These are phyloP conservation scores for Hyperopisus bebe DNA, from an alignment of 2,113 vertebrate genomes.

Conservation along the genomic window DNA sequence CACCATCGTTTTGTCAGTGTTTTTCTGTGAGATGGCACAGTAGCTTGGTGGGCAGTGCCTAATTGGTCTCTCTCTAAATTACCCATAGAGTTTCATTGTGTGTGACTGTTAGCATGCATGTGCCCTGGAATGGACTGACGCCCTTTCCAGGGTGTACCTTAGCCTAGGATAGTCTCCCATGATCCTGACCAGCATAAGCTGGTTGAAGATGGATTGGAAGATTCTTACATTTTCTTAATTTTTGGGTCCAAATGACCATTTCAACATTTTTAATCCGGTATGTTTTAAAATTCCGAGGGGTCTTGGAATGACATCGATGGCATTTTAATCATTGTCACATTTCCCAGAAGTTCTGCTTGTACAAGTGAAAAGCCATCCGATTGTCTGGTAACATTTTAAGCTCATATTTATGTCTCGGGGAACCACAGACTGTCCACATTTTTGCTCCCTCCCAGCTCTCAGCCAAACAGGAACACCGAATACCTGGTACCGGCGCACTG, in stretches of 20 bases:
- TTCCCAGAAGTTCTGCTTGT: neutral
- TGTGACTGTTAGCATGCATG: neutral
- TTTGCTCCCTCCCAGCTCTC: too few relatives aligned
- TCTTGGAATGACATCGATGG: neutral
- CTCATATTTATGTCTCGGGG: neutral
- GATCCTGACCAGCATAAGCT: neutral
- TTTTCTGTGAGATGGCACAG: neutral
- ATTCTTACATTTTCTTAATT: neutral
- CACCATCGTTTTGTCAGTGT: neutral
- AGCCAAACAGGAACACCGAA: too few relatives aligned
- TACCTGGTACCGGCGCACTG: too few relatives aligned
- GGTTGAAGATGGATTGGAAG: neutral
- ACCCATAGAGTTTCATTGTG: neutral
- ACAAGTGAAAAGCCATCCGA: neutral
- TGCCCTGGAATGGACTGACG: neutral
- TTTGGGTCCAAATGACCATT: neutral
- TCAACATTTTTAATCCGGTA: neutral
- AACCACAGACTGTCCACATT: too few relatives aligned
- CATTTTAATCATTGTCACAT: neutral
- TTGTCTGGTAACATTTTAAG: neutral
- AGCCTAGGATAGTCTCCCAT: neutral
- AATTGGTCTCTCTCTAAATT: neutral
- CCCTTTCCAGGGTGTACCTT: neutral
- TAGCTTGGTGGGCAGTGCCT: neutral
- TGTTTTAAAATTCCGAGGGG: neutral